phyloP scores from a whole-genome alignment of 2,888 invertebrate species.

The Limnephilus rhombicus region DNA sequence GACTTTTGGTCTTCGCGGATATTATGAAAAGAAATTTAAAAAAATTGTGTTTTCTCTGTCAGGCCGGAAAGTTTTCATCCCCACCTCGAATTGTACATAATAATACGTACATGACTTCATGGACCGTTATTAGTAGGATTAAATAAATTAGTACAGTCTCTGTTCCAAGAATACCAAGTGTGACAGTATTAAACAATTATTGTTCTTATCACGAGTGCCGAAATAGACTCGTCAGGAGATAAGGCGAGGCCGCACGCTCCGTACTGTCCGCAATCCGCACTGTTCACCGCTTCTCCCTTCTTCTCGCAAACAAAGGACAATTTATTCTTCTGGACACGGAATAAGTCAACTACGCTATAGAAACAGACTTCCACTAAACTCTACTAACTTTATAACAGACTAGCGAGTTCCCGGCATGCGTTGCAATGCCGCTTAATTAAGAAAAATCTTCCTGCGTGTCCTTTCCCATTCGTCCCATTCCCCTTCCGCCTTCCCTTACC shows the following conservation, averaged over 20 bases:
- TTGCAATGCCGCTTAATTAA: no score
- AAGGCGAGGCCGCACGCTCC: background rate
- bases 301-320: background rate
- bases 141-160: background rate
- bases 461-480: no score
- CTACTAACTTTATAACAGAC: no score
- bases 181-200: conserved; percentile 2
- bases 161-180: conserved; percentile 9
- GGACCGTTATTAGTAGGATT: background rate
- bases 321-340: background rate
- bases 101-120: background rate
- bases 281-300: background rate
- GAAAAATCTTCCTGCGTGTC: no score
- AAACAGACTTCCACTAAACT: no score
- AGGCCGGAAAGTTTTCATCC: no score
- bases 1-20: no score
- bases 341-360: no score
- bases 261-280: background rate
- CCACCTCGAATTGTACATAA: background rate
- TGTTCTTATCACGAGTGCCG: conserved; percentile 21
- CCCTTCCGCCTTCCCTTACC: no score
- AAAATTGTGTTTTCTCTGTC: no score
- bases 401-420: no score
- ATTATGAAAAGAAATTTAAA: no score
- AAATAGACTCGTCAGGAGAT: conserved; percentile 22